Evolutionary conservation across 2,797 vertebrate species (phyloP), one percentile per base, ranked within the genome.

Genomic region (Momotus momota): DNA sequence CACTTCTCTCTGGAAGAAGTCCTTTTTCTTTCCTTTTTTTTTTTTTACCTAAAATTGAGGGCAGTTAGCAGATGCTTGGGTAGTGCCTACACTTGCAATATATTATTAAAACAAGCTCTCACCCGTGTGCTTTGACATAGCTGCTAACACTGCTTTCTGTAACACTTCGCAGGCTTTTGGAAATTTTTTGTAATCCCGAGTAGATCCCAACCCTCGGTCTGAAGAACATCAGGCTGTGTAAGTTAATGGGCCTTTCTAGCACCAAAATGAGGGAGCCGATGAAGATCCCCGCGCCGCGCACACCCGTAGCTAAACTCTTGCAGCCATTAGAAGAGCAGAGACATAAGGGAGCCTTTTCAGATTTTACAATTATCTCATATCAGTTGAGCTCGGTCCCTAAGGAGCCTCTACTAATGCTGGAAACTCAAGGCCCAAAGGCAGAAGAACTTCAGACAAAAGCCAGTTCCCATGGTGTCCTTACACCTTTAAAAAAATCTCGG

Each of bases 1-100:
- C 49, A 78, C 57, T 94, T 90, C 69, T 95, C 38, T 74, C 87
- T 58, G 61, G 65, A 86, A 97, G 69, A 91, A 80, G 60, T 49
- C 87, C 89, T 43, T 75, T 52, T 58, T 22, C 23, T 26, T 25
- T 26, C 25, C 22, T n/a, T 58, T 33, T 26, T 25, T 12, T 48
- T 79, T 77, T 90, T 71, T 83, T 18, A 55, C 69, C 75, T 72
- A 48, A 93, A 90, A 91, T 51, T 57, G 79, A 95, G 94, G 85
- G 80, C 91, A 91, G 55, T 77, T 60, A 91, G 79, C 87, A 78
- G 93, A 54, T 94, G 75, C 81, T 45, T 17, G 65, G 72, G 20
- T 52, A 23, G 74, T 19, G 49, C 4, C 60, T 91, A 22, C 35
- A 7, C 49, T 66, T 64, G 79, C 65, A 72, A 57, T 72, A 8